These are phyloP conservation scores for Hirtodrosophila confusa DNA, from an alignment of 2,888 invertebrate species.

Conservation along the genomic window DNA sequence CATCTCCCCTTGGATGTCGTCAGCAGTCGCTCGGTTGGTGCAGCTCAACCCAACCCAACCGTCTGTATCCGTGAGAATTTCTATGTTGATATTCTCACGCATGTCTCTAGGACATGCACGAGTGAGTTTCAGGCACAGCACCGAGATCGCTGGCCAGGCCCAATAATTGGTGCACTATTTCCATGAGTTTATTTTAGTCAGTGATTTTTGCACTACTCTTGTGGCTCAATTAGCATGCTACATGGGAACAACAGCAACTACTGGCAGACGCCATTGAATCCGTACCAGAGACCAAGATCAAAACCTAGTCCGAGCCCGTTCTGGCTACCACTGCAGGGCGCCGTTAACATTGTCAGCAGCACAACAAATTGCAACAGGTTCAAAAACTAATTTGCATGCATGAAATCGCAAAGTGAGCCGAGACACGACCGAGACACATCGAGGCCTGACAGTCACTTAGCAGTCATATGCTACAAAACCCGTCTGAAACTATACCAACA, in stretches of 20 bases:
- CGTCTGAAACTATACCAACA: constrained; percentile 54
- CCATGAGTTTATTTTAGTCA: constrained; percentile 59
- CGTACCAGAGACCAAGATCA: constrained; percentile 4
- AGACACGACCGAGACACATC: constrained; percentile 70
- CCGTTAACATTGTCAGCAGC: constrained; percentile 52
- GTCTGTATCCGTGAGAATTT: constrained; percentile 71
- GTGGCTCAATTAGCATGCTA: constrained; percentile 62
- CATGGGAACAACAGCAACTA: constrained; percentile 44
- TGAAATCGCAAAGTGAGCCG: constrained; percentile 63
- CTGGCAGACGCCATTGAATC: constrained; percentile 22
- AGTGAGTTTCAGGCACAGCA: constrained; percentile 62
- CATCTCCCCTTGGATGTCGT: constrained; percentile 4
- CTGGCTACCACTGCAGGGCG: constrained; percentile 35
- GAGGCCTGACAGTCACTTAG: constrained; percentile 52
- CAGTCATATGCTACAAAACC: constrained; percentile 46
- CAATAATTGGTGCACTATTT: constrained; percentile 75
- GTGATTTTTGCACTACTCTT: constrained; percentile 48
- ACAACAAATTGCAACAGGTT: constrained; percentile 75
- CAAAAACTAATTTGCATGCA: constrained; percentile 79
- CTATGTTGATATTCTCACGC: constrained; percentile 81
- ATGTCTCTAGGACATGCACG: constrained; percentile 82
- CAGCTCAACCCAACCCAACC: constrained; percentile 3
- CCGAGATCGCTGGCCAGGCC: constrained; percentile 18
- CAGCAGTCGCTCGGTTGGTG: neutral
- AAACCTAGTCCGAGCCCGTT: constrained; percentile 24